Base-by-base conservation (phyloP, 1,140 invertebrate genomes). In the Pantala flavescens region DNA sequence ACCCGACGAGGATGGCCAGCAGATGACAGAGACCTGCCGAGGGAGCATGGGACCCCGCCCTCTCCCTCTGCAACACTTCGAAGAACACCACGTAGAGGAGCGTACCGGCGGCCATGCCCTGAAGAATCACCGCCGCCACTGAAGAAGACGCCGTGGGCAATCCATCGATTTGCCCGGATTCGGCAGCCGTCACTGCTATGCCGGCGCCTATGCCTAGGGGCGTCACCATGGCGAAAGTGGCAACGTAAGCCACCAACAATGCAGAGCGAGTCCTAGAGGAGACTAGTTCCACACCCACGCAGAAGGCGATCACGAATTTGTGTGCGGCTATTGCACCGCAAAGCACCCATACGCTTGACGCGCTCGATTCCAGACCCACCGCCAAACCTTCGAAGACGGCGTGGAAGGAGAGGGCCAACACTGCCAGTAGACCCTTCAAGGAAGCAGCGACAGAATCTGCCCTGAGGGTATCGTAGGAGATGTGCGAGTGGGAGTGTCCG, bases 61-160 rank as follows among this genome's bases (percentile, higher is more conserved):
- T 85, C 79, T 94, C 91, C 74, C 90, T 86, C 49, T 91, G 91
- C 72, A 95, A 85, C 28, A 96, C 92, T 83, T 96, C 94, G 81
- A 96, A 95, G 86, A 96, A 96, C 0, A 95, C 92, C 43, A 96
- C 93, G 80, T 95, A 96, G 0, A 96, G 86, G 14, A 96, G 84
- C 0, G 94, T 96, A 23, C 94, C 94, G 70, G 91, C 91, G 0
- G 93, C 93, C 82, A 95, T 87, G 11, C 92, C 93, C 79, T 95
- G 92, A 0, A 95, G 83, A 5, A 94, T 82, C 1, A 82, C 79
- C 21, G 78, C 75, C 9, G 78, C 74, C 21, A 49, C 42, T 21
- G 80, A 16, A 24, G 74, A 70, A 7, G 70, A 71, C 42, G 28
- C 28, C 28, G 28, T 36, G 3, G 28, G 9, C 9, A 36, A 36